A percentile compares a stretch with the other conserved stretches of the same genome.
phyloP scores from a whole-genome alignment of 2,888 invertebrate genomes.

The Tenthredo distinguenda region DNA sequence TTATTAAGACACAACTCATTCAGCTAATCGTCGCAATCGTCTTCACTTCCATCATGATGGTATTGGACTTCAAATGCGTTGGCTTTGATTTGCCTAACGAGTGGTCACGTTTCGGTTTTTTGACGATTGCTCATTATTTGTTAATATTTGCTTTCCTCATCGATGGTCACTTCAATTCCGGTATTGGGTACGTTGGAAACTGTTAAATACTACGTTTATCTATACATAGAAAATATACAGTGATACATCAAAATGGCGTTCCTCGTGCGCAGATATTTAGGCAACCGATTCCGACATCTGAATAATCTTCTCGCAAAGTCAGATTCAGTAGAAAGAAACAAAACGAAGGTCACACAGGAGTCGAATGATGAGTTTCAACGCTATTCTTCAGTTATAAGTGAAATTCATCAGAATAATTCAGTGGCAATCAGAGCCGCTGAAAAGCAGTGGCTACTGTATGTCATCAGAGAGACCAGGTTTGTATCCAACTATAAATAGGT shows the following conservation, averaged over 20 bases:
- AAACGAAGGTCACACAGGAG: neutral
- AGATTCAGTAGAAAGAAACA: neutral
- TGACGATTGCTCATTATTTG: neutral
- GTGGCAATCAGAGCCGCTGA: neutral
- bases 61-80: neutral
- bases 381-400: neutral
- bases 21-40: neutral
- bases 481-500: neutral
- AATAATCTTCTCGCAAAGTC: neutral
- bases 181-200: slow-evolving; percentile 4
- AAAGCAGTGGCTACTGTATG: neutral
- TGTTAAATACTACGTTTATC: neutral
- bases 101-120: neutral
- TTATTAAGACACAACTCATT: neutral
- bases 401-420: neutral
- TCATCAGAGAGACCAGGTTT: neutral
- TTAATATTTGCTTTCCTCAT: neutral
- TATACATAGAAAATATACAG: neutral
- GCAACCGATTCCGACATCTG: neutral
- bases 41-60: neutral
- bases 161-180: neutral
- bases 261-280: neutral
- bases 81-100: neutral
- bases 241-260: neutral
- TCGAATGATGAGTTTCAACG: neutral